Percentiles rank a stretch among this genome's conserved stretches.
Conservation (phyloP, 2,888 invertebrate species). For the Leptinotarsa haldemani region DNA sequence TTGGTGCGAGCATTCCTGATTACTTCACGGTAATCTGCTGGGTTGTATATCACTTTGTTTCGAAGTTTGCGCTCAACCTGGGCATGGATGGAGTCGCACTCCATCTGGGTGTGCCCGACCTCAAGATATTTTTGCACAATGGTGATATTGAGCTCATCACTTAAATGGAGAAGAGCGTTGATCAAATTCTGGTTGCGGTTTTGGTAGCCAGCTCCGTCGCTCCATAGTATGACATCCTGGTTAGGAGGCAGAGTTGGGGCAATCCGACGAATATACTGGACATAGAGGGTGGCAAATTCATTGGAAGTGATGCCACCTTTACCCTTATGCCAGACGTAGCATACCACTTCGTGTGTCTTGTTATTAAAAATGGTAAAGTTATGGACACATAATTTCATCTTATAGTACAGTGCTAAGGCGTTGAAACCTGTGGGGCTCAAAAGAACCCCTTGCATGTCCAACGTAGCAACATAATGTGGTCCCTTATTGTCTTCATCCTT, state of each 20-base stretch:
- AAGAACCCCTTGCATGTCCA: slow-evolving; percentile 33
- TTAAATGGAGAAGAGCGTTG: not conserved
- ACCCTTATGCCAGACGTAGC: slow-evolving; percentile 39
- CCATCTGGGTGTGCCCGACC: slow-evolving; percentile 8
- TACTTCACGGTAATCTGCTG: not conserved
- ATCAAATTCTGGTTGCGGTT: not conserved
- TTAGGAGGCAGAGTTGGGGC: not conserved
- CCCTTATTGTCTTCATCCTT: slow-evolving; percentile 26
- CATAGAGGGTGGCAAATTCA: slow-evolving; percentile 34
- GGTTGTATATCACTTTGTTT: not conserved
- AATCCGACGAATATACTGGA: not conserved
- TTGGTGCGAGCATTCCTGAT: not conserved
- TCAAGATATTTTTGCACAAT: slow-evolving; percentile 1
- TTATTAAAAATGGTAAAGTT: slow-evolving; percentile 37
- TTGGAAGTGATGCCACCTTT: slow-evolving; percentile 37
- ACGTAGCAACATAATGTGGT: not conserved
- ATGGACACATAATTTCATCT: slow-evolving; percentile 31
- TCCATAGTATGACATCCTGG: slow-evolving; percentile 27
- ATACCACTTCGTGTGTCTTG: slow-evolving; percentile 27
- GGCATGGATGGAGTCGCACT: not conserved
- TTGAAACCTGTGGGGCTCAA: slow-evolving; percentile 27
- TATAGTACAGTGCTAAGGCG: slow-evolving; percentile 27
- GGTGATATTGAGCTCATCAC: not conserved
- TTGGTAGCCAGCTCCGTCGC: slow-evolving; percentile 15
- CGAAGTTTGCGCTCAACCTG: not conserved